Evolutionary conservation across 2,888 invertebrate genomes (phyloP).

Genomic region (Macaria notata): DNA sequence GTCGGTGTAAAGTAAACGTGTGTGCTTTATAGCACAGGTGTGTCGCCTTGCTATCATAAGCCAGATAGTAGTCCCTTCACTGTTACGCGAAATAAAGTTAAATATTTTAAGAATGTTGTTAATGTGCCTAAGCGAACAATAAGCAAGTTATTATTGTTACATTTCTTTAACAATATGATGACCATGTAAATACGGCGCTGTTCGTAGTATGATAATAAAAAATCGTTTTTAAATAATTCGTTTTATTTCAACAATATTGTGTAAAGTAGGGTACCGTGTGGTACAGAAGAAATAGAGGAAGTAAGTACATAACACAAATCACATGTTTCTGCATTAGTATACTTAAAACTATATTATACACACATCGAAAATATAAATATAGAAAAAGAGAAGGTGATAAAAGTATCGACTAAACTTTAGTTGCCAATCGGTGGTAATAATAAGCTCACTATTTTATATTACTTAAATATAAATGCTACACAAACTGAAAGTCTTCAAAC

Average conservation of each 20-base stretch:
- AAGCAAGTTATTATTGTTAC: constrained; percentile 71
- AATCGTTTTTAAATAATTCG: constrained; percentile 68
- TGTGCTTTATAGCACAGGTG: constrained; percentile 13
- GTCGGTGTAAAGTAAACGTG: not conserved
- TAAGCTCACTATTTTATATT: too few relatives aligned
- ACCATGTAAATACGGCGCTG: constrained; percentile 81
- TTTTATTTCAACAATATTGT: constrained; percentile 51
- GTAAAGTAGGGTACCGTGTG: constrained; percentile 17
- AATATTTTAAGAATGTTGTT: constrained; percentile 60
- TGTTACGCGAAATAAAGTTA: constrained; percentile 38
- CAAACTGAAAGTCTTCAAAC: too few relatives aligned
- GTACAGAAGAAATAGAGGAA: constrained; percentile 10
- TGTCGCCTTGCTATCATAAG: constrained; percentile 14
- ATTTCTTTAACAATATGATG: constrained; percentile 81
- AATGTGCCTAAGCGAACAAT: constrained; percentile 77
- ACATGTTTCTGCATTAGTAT: too few relatives aligned
- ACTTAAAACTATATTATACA: too few relatives aligned
- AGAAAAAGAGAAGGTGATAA: too few relatives aligned
- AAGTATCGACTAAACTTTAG: too few relatives aligned
- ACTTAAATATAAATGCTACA: too few relatives aligned
- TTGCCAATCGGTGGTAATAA: too few relatives aligned
- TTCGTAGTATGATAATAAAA: constrained; percentile 80
- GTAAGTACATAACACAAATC: too few relatives aligned
- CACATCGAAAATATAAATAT: too few relatives aligned
- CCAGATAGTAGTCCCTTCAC: constrained; percentile 35